phyloP scores from a whole-genome alignment of 2,888 invertebrate genomes.

The Lepidocyrtinus sp. region DNA sequence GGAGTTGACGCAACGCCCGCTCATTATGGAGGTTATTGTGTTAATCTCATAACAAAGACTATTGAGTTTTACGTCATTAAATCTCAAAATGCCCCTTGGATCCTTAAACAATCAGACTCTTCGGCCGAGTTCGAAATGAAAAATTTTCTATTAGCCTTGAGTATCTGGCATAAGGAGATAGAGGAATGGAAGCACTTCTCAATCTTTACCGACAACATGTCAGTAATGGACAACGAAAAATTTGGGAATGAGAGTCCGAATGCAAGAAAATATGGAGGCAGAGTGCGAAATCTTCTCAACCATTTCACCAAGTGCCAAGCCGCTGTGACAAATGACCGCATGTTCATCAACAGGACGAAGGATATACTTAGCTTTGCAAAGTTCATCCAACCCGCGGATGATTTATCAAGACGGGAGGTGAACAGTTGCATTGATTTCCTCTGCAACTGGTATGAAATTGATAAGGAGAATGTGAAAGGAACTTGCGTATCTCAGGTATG shows the following conservation, averaged over 20 bases:
- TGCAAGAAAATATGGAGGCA: too few species aligned
- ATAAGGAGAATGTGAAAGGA: slow-evolving; percentile 16
- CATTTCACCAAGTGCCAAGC: too few species aligned
- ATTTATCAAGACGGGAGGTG: slow-evolving; percentile 27
- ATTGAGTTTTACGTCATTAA: slow-evolving; percentile 30
- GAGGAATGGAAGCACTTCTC: background rate
- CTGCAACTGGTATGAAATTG: slow-evolving; percentile 1
- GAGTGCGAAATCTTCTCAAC: too few species aligned
- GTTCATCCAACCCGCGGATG: slow-evolving; percentile 43
- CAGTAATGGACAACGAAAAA: too few species aligned
- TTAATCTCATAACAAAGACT: slow-evolving; percentile 6
- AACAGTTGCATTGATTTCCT: slow-evolving; percentile 13
- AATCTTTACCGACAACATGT: slow-evolving; percentile 41
- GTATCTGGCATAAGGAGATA: slow-evolving; percentile 35
- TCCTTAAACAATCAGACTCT: background rate
- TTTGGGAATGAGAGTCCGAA: too few species aligned
- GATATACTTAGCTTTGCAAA: slow-evolving; percentile 22
- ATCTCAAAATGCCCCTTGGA: slow-evolving; percentile 14
- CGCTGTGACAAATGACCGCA: background rate
- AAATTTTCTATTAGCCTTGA: slow-evolving; percentile 33
- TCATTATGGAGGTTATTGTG: slow-evolving; percentile 39
- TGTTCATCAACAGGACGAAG: slow-evolving; percentile 9
- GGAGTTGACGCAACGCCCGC: slow-evolving; percentile 45
- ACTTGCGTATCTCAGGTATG: too few species aligned
- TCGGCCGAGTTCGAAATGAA: slow-evolving; percentile 53